Percentiles rank a stretch among this genome's conserved stretches.
phyloP scores from a whole-genome alignment of 1,140 invertebrate species.

The Aphelinus atriplicis region DNA sequence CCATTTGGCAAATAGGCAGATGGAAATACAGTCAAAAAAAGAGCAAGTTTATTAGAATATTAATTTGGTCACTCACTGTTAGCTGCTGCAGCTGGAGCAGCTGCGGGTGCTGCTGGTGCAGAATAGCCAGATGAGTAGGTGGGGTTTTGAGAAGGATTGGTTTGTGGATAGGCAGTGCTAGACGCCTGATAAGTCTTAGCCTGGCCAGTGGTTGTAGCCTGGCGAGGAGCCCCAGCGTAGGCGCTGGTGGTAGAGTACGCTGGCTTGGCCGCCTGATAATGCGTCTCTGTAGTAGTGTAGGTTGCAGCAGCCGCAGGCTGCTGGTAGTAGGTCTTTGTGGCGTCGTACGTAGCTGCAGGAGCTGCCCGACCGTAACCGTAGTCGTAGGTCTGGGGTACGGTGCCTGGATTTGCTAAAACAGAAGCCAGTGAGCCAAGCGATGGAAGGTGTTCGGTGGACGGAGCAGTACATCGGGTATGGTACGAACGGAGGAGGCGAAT shows the following conservation, averaged over 20 bases:
- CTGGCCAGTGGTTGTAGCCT: conserved; percentile 69
- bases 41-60: no score
- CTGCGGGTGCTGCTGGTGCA: conserved; percentile 71
- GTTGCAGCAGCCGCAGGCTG: conserved; percentile 75
- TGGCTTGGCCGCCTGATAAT: conserved; percentile 69
- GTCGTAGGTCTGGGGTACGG: conserved; percentile 72
- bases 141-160: conserved; percentile 62
- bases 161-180: conserved; percentile 62
- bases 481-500: no score
- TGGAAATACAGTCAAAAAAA: no score
- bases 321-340: conserved; percentile 75
- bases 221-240: conserved; percentile 71
- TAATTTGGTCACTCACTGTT: conserved; percentile 59
- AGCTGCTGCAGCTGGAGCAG: conserved; percentile 64
- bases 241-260: conserved; percentile 74
- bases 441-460: no score
- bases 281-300: conserved; percentile 77
- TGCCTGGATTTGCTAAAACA: conserved; percentile 68
- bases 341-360: conserved; percentile 71
- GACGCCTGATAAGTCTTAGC: conserved; percentile 65
- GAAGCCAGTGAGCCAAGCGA: not conserved
- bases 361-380: conserved; percentile 76
- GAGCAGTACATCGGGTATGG: no score
- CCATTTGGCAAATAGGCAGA: no score
- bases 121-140: conserved; percentile 64